Conservation (phyloP, 1,140 invertebrate species). For the Ceratosolen fusciceps region DNA sequence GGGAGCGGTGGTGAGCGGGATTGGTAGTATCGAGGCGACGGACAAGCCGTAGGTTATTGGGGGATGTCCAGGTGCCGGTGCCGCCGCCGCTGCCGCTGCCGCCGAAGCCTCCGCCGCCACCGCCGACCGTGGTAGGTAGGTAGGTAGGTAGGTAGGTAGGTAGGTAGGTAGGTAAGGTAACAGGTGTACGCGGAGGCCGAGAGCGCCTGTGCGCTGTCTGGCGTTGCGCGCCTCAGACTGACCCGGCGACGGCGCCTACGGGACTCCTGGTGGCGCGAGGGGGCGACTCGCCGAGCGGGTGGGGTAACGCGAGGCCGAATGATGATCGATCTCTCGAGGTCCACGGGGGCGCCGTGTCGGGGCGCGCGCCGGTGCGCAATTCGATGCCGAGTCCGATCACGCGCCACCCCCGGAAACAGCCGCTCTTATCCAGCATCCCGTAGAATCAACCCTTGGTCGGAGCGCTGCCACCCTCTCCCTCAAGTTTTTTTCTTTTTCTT, state of each 20-base stretch:
- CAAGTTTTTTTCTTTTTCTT: too few species aligned
- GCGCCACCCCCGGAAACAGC: background rate
- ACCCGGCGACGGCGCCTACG: background rate
- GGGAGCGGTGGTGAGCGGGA: too few species aligned
- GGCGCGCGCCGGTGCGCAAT: slow-evolving; percentile 57
- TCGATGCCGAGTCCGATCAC: slow-evolving; percentile 33
- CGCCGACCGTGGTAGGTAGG: background rate
- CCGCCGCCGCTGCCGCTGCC: too few species aligned
- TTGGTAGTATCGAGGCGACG: too few species aligned
- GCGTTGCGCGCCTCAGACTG: slow-evolving; percentile 58
- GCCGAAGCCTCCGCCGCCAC: background rate
- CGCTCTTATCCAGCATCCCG: background rate
- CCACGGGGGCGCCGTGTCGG: slow-evolving; percentile 24
- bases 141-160: too few species aligned
- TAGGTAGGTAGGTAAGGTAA: too few species aligned
- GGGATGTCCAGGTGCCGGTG: too few species aligned
- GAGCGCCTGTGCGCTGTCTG: slow-evolving; percentile 42
- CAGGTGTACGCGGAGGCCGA: background rate
- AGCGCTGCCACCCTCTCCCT: too few species aligned
- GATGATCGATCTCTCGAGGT: slow-evolving; percentile 12
- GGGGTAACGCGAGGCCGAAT: slow-evolving; percentile 23
- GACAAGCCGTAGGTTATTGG: too few species aligned
- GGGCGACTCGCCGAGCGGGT: background rate
- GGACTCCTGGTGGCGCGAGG: background rate
- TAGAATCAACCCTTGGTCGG: background rate